Evolutionary conservation across 2,888 invertebrate species (phyloP).

Genomic region (Oxyteleia sp.): DNA sequence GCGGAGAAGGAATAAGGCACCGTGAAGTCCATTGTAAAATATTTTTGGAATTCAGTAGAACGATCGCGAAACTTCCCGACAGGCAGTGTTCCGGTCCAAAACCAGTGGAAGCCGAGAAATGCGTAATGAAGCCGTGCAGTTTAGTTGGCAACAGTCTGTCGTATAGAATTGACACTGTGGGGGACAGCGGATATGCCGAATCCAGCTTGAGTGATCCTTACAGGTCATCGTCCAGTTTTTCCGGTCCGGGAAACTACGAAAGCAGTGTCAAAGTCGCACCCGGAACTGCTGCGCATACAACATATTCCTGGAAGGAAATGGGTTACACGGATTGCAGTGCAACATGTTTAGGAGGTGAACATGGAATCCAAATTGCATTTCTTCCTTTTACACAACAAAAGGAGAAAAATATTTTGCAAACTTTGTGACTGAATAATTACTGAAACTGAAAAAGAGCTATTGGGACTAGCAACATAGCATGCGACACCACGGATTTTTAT

Average conservation of each 20-base stretch:
- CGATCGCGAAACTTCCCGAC: constrained; percentile 95
- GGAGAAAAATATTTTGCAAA: constrained; percentile 2
- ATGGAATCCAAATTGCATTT: background rate
- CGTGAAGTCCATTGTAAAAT: constrained; percentile 98
- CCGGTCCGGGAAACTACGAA: constrained; percentile 77
- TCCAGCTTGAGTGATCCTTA: constrained; percentile 85
- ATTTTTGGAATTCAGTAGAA: constrained; percentile 96
- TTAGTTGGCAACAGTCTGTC: constrained; percentile 85
- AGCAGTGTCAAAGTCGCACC: constrained; percentile 91
- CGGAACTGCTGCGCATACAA: constrained; percentile 91
- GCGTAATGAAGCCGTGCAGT: constrained; percentile 92
- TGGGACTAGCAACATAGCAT: too few relatives aligned
- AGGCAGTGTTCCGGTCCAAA: constrained; percentile 95
- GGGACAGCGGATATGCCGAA: constrained; percentile 87
- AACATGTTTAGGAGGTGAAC: constrained; percentile 94
- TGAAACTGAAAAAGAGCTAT: too few relatives aligned
- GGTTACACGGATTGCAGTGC: constrained; percentile 98
- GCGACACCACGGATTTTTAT: too few relatives aligned
- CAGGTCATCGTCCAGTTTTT: constrained; percentile 81
- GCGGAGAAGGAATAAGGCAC: constrained; percentile 96
- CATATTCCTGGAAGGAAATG: constrained; percentile 96
- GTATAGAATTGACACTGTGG: constrained; percentile 86
- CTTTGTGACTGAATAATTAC: too few relatives aligned
- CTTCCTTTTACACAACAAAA: too few relatives aligned
- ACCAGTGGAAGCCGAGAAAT: constrained; percentile 94